Percentiles rank a stretch among this genome's conserved stretches.
Conservation (phyloP, 37 sponge, comb jelly and placozoan genomes). For the Lycopodina hypogea region DNA sequence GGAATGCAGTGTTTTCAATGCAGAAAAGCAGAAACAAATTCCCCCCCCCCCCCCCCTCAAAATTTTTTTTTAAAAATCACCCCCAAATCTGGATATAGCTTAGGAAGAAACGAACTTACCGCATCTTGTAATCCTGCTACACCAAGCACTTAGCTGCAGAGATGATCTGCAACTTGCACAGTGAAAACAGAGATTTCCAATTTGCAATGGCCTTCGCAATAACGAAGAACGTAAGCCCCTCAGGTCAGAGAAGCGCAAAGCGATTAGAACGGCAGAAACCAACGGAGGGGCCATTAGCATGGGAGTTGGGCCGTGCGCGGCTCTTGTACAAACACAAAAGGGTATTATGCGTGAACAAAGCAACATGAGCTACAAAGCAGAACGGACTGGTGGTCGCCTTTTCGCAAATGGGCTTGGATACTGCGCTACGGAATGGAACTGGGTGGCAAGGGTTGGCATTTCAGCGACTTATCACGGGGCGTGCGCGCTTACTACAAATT, state of each 20-base stretch:
- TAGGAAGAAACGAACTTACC: neutral
- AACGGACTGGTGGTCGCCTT: neutral
- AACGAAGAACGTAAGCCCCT: neutral
- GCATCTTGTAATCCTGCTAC: constrained; percentile 43
- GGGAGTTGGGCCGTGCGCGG: constrained; percentile 27
- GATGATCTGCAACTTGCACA: constrained; percentile 12
- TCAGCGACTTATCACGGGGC: too few relatives aligned
- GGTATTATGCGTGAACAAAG: constrained; percentile 39
- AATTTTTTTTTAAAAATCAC: too few relatives aligned
- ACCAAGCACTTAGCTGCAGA: constrained; percentile 26
- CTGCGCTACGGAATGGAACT: neutral
- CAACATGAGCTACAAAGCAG: constrained; percentile 1
- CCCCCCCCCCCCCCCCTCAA: too few relatives aligned
- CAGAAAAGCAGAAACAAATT: too few relatives aligned
- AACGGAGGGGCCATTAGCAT: constrained; percentile 36
- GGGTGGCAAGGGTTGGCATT: too few relatives aligned
- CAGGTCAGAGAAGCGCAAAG: neutral
- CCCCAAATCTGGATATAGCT: too few relatives aligned
- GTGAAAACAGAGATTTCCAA: constrained; percentile 45
- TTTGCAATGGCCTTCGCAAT: neutral
- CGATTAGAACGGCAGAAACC: neutral
- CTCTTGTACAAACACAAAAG: constrained; percentile 14
- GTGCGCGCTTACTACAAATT: too few relatives aligned
- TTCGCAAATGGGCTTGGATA: neutral
- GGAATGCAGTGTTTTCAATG: too few relatives aligned